Evolutionary conservation across 1,140 invertebrate species (phyloP).

Genomic region (Macrosteles quadrilineatus): DNA sequence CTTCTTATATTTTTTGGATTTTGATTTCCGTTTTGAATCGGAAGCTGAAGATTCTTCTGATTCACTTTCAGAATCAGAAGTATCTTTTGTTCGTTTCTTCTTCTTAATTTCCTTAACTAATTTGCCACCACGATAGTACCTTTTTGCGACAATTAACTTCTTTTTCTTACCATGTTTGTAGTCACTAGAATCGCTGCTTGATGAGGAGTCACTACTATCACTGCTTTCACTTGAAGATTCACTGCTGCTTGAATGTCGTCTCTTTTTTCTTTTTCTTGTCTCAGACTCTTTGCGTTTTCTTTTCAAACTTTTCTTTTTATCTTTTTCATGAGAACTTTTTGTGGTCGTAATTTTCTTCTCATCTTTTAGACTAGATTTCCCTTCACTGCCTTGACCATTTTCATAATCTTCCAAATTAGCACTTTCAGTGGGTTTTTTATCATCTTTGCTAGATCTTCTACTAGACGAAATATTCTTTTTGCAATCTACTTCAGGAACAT

Average conservation of each 20-base stretch:
- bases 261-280: conserved; percentile 33
- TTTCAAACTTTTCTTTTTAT: conserved; percentile 27
- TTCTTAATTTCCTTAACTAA: conserved; percentile 41
- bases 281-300: conserved; percentile 28
- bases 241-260: conserved; percentile 29
- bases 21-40: conserved; percentile 27
- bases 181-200: conserved; percentile 31
- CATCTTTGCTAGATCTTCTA: conserved; percentile 27
- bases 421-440: conserved; percentile 28
- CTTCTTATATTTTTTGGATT: conserved; percentile 37
- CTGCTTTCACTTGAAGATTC: conserved; percentile 33
- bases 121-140: conserved; percentile 40
- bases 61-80: conserved; percentile 34
- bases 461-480: conserved; percentile 14
- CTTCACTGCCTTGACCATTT: background rate
- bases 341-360: conserved; percentile 14
- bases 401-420: background rate
- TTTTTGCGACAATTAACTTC: conserved; percentile 36
- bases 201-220: conserved; percentile 27
- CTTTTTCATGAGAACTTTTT: conserved; percentile 32
- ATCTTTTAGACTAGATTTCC: conserved; percentile 1
- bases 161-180: conserved; percentile 26
- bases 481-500: conserved; percentile 24
- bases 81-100: conserved; percentile 32
- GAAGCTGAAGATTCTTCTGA: conserved; percentile 32